phyloP scores from a whole-genome alignment of 2,113 vertebrate species.

The Polypterus senegalus region DNA sequence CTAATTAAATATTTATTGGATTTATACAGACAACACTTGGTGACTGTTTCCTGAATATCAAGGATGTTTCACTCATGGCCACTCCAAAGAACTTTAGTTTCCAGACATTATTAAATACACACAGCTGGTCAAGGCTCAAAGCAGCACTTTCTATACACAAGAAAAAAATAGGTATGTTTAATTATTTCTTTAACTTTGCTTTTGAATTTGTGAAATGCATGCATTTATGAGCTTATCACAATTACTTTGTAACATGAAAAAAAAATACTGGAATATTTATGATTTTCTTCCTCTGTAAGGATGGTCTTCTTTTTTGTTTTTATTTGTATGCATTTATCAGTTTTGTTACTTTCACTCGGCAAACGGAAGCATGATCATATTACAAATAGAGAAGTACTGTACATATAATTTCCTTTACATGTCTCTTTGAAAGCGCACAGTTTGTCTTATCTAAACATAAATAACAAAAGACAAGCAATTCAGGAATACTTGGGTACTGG shows the following conservation, averaged over 20 bases:
- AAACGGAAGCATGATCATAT: no score
- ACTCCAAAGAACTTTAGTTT: conserved; percentile 23
- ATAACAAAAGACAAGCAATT: background rate
- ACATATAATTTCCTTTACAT: no score
- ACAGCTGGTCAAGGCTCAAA: conserved; percentile 54
- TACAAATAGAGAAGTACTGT: no score
- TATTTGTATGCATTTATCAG: background rate
- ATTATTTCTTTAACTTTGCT: background rate
- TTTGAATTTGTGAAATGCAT: background rate
- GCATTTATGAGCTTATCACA: no score
- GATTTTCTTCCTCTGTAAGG: background rate
- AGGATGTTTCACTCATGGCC: conserved; percentile 25
- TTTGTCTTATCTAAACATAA: background rate
- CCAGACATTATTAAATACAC: conserved; percentile 35
- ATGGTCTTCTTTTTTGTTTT: background rate
- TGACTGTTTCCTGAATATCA: conserved; percentile 8
- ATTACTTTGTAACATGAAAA: background rate
- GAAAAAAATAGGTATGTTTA: conserved; percentile 32
- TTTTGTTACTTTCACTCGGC: no score
- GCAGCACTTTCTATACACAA: conserved; percentile 50
- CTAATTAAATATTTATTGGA: background rate
- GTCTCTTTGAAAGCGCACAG: no score
- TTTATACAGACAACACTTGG: conserved; percentile 1
- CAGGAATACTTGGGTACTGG: background rate
- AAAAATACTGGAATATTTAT: background rate